Conservation (phyloP, 2,888 invertebrate genomes). For the Xestia sexstrigata region DNA sequence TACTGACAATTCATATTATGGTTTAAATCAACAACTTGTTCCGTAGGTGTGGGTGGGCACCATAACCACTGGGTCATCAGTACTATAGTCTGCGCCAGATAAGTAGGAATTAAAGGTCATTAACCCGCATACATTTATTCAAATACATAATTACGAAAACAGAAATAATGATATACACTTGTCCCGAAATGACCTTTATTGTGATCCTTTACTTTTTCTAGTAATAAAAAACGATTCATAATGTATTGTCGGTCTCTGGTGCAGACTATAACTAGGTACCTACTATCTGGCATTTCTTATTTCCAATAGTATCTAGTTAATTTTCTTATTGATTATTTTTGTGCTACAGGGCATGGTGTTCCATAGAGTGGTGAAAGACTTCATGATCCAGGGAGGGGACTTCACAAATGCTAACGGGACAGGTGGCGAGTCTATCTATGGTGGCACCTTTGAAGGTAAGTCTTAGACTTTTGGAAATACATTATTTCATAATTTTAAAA, state of each 20-base stretch:
- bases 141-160: too few species aligned
- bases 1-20: too few species aligned
- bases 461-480: not conserved
- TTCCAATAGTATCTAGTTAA: not conserved
- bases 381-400: constrained; percentile 98
- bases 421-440: constrained; percentile 99
- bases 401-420: constrained; percentile 98
- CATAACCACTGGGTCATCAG: not conserved
- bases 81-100: too few species aligned
- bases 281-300: not conserved
- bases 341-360: constrained; percentile 93
- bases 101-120: too few species aligned
- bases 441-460: constrained; percentile 98
- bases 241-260: too few species aligned
- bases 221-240: too few species aligned
- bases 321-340: not conserved
- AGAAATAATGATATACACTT: too few species aligned
- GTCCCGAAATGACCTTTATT: too few species aligned
- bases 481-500: not conserved
- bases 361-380: constrained; percentile 98
- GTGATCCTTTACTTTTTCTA: too few species aligned
- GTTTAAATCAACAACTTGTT: not conserved
- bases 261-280: too few species aligned
- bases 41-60: not conserved
- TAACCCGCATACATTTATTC: too few species aligned